Percentiles rank a stretch among this genome's conserved stretches.
phyloP scores from a whole-genome alignment of 2,113 vertebrate species.

The Stegastes partitus region DNA sequence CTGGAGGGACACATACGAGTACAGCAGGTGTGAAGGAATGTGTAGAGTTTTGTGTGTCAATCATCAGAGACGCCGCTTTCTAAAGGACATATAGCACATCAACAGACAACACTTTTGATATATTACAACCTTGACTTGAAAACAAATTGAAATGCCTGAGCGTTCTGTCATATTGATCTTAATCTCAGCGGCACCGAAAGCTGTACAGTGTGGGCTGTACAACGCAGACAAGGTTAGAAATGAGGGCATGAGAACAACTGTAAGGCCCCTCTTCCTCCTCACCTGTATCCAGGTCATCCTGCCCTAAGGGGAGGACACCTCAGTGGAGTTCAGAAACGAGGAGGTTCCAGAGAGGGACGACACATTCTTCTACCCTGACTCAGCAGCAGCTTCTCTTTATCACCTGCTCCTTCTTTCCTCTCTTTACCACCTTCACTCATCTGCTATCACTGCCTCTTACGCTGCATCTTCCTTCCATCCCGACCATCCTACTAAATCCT shows the following conservation, averaged over 20 bases:
- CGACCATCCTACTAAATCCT: not conserved
- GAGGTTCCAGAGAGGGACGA: constrained; percentile 23
- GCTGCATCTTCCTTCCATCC: constrained; percentile 26
- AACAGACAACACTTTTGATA: constrained; percentile 10
- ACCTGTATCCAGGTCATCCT: constrained; percentile 19
- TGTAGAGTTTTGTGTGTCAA: constrained; percentile 14
- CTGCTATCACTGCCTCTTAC: constrained; percentile 22
- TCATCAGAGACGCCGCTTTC: constrained; percentile 1
- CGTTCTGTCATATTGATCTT: not conserved
- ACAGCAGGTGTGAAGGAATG: constrained; percentile 54
- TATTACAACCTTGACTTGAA: constrained; percentile 27
- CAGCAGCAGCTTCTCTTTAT: constrained; percentile 45
- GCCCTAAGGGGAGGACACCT: constrained; percentile 24
- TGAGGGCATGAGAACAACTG: not conserved
- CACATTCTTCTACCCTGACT: constrained; percentile 44
- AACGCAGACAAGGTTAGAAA: not conserved
- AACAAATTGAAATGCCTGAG: constrained; percentile 35
- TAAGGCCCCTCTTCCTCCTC: not conserved
- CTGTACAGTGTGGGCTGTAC: constrained; percentile 1
- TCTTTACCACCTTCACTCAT: not conserved
- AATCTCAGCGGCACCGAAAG: not conserved
- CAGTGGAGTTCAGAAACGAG: constrained; percentile 18
- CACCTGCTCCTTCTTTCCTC: constrained; percentile 26
- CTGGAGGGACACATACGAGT: not conserved
- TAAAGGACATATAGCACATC: constrained; percentile 30